These are phyloP conservation scores for Muntiacus muntjak DNA, from an alignment of 2,113 vertebrate species.

Conservation along the genomic window DNA sequence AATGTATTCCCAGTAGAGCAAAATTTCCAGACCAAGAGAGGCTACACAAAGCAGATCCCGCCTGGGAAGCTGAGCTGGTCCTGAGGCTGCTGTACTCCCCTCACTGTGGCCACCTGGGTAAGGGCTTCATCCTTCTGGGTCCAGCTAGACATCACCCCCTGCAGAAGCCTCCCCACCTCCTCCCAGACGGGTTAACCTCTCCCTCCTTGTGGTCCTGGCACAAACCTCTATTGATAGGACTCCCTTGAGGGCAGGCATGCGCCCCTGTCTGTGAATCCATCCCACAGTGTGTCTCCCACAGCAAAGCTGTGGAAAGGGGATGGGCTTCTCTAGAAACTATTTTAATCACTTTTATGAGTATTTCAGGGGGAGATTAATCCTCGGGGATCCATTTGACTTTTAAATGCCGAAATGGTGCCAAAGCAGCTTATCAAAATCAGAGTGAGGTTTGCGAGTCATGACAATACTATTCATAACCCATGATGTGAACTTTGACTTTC, in stretches of 20 bases:
- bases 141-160: no score
- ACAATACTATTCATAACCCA: neutral
- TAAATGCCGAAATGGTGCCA: slow-evolving; percentile 30
- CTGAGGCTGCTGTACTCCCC: neutral
- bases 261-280: neutral
- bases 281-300: no score
- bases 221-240: neutral
- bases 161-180: neutral
- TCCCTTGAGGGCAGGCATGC: neutral
- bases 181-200: neutral
- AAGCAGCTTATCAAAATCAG: slow-evolving; percentile 23
- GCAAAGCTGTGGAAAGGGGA: neutral
- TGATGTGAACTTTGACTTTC: neutral
- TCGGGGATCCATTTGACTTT: slow-evolving; percentile 1
- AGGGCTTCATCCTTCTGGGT: neutral
- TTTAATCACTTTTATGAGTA: neutral
- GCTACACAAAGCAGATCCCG: neutral
- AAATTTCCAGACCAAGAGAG: neutral
- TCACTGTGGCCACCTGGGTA: neutral
- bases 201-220: neutral
- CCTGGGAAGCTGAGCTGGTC: neutral
- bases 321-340: neutral
- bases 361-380: neutral
- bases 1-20: neutral
- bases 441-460: neutral